Evolutionary conservation across 2,888 invertebrate genomes (phyloP), one percentile per base, ranked within the genome.

Genomic region (Synergus laeviventris): DNA sequence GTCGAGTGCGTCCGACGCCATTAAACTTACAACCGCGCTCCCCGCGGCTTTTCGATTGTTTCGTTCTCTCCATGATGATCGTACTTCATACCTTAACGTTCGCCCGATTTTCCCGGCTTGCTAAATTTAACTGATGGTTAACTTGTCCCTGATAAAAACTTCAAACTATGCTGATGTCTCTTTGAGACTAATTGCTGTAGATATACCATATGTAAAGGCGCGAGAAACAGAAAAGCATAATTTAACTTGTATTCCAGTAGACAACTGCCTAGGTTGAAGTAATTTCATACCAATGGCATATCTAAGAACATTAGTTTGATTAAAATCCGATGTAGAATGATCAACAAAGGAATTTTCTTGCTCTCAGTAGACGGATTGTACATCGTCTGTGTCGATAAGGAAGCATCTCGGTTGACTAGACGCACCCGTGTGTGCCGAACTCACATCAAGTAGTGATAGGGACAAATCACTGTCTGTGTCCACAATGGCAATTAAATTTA

Each of bases 381-480:
- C 49, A 49, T 70, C 31, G 70, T 70, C 49, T 70, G 45, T 70
- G 31, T 31, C 31, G 45, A 54, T 54, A 49, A 45, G 45, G 66
- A 70, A 49, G 66, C 49, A 31, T 49, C 36, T n/a, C n/a, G 70
- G 39, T n/a, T 54, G 73, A 70, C 31, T 31, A 36, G 36, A 70
- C 70, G 77, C 78, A 79, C 81, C 83, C 82, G 84, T 81, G 83
- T 83, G 81, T 75, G 80, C 77, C 83, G 79, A 82, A 83, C 74
- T 82, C 79, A 79, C 80, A 84, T 83, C 80, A 81, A 84, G 81
- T 73, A 76, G 77, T 81, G 82, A 83, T 86, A 78, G 74, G 77
- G 77, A 62, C 60, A 76, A 83, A 86, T 86, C 81, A 81, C 79
- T 78, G 80, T 77, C 81, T 82, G 78, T 78, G 83, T 85, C 80